Conservation (phyloP, 2,113 vertebrate genomes). For the Sorex araneus region DNA sequence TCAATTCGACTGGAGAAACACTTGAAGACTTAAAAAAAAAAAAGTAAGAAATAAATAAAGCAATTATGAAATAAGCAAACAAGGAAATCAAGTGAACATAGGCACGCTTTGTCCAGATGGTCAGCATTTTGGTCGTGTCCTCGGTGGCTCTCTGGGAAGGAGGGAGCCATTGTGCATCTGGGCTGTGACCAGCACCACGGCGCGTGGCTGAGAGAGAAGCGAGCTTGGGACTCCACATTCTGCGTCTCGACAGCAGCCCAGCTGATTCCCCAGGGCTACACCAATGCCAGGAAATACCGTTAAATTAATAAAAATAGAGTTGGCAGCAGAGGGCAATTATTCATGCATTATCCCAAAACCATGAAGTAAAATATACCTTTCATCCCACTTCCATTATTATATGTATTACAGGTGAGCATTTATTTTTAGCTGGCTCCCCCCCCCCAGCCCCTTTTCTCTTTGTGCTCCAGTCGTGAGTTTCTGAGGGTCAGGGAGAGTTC, state of each 20-base stretch:
- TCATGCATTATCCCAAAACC: slow-evolving; percentile 75
- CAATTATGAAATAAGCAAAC: background rate
- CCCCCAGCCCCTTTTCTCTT: background rate
- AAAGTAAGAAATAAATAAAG: background rate
- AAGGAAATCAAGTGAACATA: background rate
- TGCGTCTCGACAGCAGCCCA: background rate
- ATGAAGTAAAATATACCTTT: slow-evolving; percentile 64
- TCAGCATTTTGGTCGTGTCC: background rate
- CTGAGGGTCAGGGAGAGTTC: slow-evolving; percentile 82
- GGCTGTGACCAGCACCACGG: accelerated
- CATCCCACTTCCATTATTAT: slow-evolving; percentile 16
- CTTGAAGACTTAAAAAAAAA: background rate
- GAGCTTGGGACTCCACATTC: background rate
- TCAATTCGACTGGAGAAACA: slow-evolving; percentile 5
- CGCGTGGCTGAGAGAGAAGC: background rate
- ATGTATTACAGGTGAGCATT: slow-evolving; percentile 41
- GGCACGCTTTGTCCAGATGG: background rate
- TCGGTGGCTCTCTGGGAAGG: background rate
- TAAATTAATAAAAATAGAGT: slow-evolving; percentile 70
- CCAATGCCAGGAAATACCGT: slow-evolving; percentile 60
- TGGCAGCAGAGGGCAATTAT: slow-evolving; percentile 30
- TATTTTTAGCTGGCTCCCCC: slow-evolving; percentile 54
- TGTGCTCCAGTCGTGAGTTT: slow-evolving; percentile 60
- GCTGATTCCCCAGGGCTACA: background rate
- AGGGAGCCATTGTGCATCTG: accelerated